Percentiles rank a stretch among this genome's conserved stretches.
These are phyloP conservation scores for Autographa gamma DNA, from an alignment of 2,888 invertebrate genomes.

Conservation along the genomic window DNA sequence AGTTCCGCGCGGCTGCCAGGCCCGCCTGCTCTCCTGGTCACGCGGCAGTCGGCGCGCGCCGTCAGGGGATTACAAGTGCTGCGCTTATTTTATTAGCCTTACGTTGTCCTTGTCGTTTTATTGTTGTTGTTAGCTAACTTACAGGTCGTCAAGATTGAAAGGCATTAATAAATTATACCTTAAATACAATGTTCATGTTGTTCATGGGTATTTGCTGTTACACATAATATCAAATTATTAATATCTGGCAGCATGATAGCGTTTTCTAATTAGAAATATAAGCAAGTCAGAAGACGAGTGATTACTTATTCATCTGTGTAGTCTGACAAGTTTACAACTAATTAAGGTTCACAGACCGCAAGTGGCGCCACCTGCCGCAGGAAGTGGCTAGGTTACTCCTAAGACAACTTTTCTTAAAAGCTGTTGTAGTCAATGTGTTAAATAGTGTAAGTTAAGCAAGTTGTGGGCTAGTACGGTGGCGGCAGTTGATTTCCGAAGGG, in stretches of 20 bases:
- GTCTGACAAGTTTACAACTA: slow-evolving; percentile 27
- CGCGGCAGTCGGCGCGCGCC: not conserved
- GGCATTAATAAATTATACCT: not conserved
- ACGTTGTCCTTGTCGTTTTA: not conserved
- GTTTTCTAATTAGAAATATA: too few species aligned
- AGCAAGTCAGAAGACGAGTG: not conserved
- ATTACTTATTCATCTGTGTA: slow-evolving; percentile 6
- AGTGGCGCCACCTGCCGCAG: slow-evolving; percentile 12
- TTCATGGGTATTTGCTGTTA: not conserved
- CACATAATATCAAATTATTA: not conserved
- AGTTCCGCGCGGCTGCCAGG: not conserved
- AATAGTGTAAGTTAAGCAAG: not conserved
- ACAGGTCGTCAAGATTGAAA: not conserved
- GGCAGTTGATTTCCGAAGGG: slow-evolving; percentile 4
- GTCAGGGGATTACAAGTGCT: not conserved
- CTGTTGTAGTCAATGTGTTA: not conserved
- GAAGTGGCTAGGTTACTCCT: not conserved
- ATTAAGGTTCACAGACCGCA: slow-evolving; percentile 12
- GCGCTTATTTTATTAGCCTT: not conserved
- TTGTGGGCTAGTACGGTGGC: not conserved
- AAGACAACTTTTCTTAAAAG: not conserved
- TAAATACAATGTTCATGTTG: not conserved
- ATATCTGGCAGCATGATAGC: not conserved
- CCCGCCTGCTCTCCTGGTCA: not conserved
- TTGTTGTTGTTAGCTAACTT: not conserved